These are phyloP conservation scores for Symphodus melops DNA, from an alignment of 2,113 vertebrate genomes.

Conservation along the genomic window DNA sequence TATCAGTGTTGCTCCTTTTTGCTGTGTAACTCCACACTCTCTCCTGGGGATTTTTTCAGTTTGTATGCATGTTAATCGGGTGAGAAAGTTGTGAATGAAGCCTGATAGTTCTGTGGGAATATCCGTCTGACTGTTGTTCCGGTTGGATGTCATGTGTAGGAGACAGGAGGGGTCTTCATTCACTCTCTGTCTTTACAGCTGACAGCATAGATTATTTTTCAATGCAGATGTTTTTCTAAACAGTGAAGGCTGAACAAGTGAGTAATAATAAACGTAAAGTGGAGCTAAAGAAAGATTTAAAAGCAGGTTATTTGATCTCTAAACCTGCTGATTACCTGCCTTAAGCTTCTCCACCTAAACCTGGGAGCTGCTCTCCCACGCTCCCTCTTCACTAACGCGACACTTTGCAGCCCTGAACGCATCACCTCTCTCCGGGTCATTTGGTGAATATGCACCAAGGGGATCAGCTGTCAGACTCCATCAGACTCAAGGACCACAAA, in stretches of 20 bases:
- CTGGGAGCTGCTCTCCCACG: constrained; percentile 22
- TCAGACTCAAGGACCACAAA: not conserved
- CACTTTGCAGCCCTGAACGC: not conserved
- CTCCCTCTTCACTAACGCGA: not conserved
- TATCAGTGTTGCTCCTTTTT: too few species aligned
- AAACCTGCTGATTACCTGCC: not conserved
- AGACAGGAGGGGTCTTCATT: not conserved
- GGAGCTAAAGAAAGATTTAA: too few species aligned
- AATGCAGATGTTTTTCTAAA: too few species aligned
- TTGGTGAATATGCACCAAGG: constrained; percentile 34
- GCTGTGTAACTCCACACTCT: not conserved
- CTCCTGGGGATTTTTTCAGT: not conserved
- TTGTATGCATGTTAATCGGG: constrained; percentile 3
- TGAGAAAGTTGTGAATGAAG: constrained; percentile 11
- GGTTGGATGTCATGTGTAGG: constrained; percentile 5
- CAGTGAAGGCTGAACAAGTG: too few species aligned
- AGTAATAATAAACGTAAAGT: not conserved
- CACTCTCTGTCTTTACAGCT: not conserved
- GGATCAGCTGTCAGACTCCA: constrained; percentile 48
- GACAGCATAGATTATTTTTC: too few species aligned
- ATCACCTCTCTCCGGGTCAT: constrained; percentile 16
- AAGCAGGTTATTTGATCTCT: not conserved
- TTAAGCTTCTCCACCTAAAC: not conserved
- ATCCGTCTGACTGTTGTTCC: constrained; percentile 28
- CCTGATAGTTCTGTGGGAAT: constrained; percentile 25